Evolutionary conservation across 2,797 vertebrate genomes (phyloP), one percentile per base, ranked within the genome.

Genomic region (Manis crassicaudata): DNA sequence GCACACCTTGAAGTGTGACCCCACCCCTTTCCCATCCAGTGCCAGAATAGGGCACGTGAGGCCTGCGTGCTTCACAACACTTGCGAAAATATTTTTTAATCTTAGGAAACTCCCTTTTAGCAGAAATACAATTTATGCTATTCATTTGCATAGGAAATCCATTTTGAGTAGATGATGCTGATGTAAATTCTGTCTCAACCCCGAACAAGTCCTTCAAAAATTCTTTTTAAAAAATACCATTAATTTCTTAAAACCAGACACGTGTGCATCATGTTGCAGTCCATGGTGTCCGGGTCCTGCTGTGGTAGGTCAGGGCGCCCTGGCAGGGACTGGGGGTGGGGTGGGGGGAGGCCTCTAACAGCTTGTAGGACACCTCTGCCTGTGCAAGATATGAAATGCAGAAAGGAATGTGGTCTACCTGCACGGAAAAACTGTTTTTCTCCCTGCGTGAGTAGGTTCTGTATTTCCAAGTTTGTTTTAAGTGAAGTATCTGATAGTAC

Each of bases 101-200:
- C 37, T 65, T 40, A n/a, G 25, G 35, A 60, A 72, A 72, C 40
- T 23, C 70, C 54, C 23, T 50, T 95, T 75, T 67, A 83, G 40
- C 9, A 43, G 29, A 81, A 81, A 60, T 67, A 43, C 27, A 23
- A 37, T 85, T 88, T 43, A 70, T 60, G 37, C 9, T 21, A 21
- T 29, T 95, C 60, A 60, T 97, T 67, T 95, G 56, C 46, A 80
- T 37, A 68, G 58, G 50, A 92, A 82, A 77, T 20, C 35, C 54
- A 5, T 37, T 90, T 75, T 80, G 65, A 68, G 46, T 58, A 75
- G 58, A 63, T 80, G 60, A 84, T 62, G 43, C 16, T 12, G 13
- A 75, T 68, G 25, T 80, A 72, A 88, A 68, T 92, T 90, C 29
- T 60, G 35, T 29, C 13, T 43, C 80, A 58, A 56, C 27, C 4